Evolutionary conservation across 1,140 invertebrate species (phyloP).

Genomic region (Drosophila takahashii): DNA sequence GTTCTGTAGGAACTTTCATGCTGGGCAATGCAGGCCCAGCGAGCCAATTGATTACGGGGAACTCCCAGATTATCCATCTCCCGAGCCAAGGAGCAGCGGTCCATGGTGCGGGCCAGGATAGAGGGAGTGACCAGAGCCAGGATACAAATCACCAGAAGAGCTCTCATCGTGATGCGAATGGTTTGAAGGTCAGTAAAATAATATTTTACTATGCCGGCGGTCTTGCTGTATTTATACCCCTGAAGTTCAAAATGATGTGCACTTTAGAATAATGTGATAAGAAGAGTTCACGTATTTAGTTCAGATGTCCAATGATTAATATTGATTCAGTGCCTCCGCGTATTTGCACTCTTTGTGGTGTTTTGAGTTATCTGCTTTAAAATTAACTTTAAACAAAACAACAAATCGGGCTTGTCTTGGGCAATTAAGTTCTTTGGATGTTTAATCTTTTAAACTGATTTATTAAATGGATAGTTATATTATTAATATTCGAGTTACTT

Average conservation of each 20-base stretch:
- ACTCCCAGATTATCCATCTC: conserved; percentile 68
- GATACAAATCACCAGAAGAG: conserved; percentile 32
- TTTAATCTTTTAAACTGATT: too few species aligned
- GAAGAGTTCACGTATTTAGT: too few species aligned
- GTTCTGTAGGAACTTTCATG: conserved; percentile 60
- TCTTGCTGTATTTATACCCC: conserved; percentile 16
- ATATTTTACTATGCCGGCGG: background rate
- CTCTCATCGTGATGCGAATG: conserved; percentile 41
- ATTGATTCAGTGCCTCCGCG: too few species aligned
- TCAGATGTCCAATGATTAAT: too few species aligned
- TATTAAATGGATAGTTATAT: too few species aligned
- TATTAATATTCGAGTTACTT: too few species aligned
- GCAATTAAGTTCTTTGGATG: too few species aligned
- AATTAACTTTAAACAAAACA: too few species aligned
- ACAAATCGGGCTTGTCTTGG: too few species aligned
- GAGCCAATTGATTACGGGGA: conserved; percentile 38
- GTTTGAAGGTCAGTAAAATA: background rate
- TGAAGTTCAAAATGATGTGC: background rate
- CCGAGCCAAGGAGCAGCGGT: conserved; percentile 71
- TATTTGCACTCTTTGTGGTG: too few species aligned
- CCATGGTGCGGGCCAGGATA: conserved; percentile 62
- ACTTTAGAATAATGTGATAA: too few species aligned
- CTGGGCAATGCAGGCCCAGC: conserved; percentile 67
- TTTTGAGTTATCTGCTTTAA: too few species aligned
- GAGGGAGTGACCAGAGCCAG: conserved; percentile 45